Evolutionary conservation across 2,797 vertebrate genomes (phyloP).

Genomic region (Sternotherus odoratus): DNA sequence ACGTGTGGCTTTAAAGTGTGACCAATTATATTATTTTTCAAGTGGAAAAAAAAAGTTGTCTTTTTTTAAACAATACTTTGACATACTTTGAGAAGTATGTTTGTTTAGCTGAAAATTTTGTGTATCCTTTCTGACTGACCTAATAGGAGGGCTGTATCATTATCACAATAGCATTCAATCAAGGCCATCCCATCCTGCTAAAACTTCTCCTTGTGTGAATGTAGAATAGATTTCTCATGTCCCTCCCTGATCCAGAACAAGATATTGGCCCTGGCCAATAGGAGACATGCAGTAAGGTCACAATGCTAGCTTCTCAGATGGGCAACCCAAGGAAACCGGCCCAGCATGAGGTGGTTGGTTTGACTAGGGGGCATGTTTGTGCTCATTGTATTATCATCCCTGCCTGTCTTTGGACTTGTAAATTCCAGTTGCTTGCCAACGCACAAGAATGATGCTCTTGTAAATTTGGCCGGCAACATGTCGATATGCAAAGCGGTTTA

Average conservation of each 20-base stretch:
- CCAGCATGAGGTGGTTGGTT: not conserved
- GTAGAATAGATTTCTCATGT: not conserved
- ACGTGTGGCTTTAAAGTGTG: slow-evolving; percentile 41
- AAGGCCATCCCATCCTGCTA: slow-evolving; percentile 19
- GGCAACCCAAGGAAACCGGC: not conserved
- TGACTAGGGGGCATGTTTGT: not conserved
- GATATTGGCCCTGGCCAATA: not conserved
- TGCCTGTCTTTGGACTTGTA: not conserved
- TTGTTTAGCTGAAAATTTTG: slow-evolving; percentile 29
- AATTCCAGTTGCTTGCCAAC: not conserved
- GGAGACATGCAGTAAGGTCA: not conserved
- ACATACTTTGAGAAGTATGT: slow-evolving; percentile 8
- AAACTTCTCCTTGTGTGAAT: not conserved
- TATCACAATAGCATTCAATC: slow-evolving; percentile 3
- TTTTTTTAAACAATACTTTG: slow-evolving; percentile 66
- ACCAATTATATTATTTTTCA: slow-evolving; percentile 58
- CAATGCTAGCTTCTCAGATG: not conserved
- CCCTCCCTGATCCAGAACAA: not conserved
- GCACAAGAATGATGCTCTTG: not conserved
- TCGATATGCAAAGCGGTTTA: not conserved
- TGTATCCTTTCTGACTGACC: slow-evolving; percentile 44
- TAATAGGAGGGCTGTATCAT: slow-evolving; percentile 2
- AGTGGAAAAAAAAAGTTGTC: slow-evolving; percentile 41
- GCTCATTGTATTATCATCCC: not conserved
- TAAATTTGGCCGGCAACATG: not conserved